A percentile compares a stretch with the other conserved stretches of the same genome.
phyloP scores from a whole-genome alignment of 2,113 vertebrate species.

The Kryptolebias marmoratus region DNA sequence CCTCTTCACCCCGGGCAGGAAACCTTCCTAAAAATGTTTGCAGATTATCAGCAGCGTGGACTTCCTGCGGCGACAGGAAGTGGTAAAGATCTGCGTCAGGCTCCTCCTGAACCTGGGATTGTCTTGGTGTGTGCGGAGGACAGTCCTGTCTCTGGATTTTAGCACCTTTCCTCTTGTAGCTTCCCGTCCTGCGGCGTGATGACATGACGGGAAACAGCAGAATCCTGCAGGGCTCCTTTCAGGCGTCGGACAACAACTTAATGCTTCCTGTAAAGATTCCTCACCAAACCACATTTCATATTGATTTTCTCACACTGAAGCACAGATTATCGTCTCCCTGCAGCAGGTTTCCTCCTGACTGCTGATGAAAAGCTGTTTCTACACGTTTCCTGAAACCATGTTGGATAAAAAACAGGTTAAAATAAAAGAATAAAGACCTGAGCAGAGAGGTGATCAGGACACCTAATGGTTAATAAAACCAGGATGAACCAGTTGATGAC shows the following conservation, averaged over 20 bases:
- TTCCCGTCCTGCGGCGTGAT: constrained; percentile 15
- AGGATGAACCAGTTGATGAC: too few species aligned
- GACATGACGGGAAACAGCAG: constrained; percentile 20
- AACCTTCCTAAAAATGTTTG: constrained; percentile 49
- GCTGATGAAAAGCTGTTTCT: constrained; percentile 10
- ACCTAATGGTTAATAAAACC: too few species aligned
- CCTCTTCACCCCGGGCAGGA: constrained; percentile 20
- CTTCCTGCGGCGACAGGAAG: constrained; percentile 56
- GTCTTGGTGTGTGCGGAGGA: constrained; percentile 19
- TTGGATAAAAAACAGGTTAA: too few species aligned
- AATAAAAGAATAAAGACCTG: too few species aligned
- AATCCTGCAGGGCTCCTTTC: constrained; percentile 12
- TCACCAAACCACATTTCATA: constrained; percentile 7
- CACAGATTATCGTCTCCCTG: background rate
- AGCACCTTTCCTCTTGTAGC: constrained; percentile 33
- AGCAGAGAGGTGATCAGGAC: too few species aligned
- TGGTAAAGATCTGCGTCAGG: constrained; percentile 46
- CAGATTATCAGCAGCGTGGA: constrained; percentile 17
- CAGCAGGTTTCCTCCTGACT: constrained; percentile 20
- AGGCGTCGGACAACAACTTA: constrained; percentile 29
- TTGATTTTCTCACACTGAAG: constrained; percentile 1
- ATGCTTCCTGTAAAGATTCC: constrained; percentile 2
- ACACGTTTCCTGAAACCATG: background rate
- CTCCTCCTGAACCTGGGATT: constrained; percentile 25
- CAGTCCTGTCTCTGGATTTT: constrained; percentile 33